Conservation (phyloP, 2,113 vertebrate species). For the Oreocharis arfaki region DNA sequence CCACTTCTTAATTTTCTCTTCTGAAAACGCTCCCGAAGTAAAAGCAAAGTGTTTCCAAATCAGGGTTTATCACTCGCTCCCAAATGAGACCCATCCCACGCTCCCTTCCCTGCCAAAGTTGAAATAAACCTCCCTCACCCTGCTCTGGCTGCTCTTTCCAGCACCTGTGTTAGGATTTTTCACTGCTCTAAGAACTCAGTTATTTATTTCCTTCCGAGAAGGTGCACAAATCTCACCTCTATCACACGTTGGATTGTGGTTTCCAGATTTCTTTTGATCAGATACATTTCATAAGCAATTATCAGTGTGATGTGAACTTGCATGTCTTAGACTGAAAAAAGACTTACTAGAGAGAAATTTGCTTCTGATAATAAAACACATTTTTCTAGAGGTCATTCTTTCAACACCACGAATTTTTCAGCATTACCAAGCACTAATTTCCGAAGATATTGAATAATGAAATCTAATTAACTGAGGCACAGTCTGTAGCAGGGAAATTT, state of each 20-base stretch:
- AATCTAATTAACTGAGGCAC: neutral
- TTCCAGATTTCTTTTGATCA: neutral
- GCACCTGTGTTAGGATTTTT: too few species aligned
- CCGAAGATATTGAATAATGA: neutral
- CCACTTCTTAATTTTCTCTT: neutral
- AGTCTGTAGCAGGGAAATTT: neutral
- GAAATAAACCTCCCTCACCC: neutral
- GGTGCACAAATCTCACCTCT: neutral
- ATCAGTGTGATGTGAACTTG: neutral
- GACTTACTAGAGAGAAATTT: neutral
- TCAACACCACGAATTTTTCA: neutral
- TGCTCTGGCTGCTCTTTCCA: neutral
- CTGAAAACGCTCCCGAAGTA: neutral
- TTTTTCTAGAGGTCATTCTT: neutral
- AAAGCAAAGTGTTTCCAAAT: neutral
- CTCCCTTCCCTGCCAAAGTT: neutral
- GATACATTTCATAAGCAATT: neutral
- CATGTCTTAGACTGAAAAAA: neutral
- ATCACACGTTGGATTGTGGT: fast-evolving
- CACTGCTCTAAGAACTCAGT: neutral
- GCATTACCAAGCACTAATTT: neutral
- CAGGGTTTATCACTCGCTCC: neutral
- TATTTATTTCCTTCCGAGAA: neutral
- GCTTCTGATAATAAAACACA: neutral
- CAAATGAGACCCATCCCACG: neutral